Evolutionary conservation across 1,140 invertebrate species (phyloP), one percentile per base, ranked within the genome.

Genomic region (Bathynomus jamesi): DNA sequence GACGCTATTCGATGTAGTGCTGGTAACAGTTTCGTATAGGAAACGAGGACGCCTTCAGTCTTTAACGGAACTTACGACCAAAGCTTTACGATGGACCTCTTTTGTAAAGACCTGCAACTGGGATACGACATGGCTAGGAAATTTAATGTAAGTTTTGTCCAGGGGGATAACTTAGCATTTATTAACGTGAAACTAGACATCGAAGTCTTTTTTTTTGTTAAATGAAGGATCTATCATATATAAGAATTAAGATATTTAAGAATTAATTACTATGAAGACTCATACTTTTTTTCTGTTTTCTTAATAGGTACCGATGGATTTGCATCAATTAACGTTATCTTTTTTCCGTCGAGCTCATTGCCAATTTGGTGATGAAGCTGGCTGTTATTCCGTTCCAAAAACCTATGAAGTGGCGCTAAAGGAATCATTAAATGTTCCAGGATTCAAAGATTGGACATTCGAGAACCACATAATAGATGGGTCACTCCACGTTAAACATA

Each of bases 101-200:
- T 71, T 17, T 76, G 71, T 40, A 79, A 79, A 66, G 78, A 79
- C 31, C 66, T 78, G 4, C 76, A 79, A 29, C 71, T 79, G 2
- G 76, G 78, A n/a, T 76, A 76, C 28, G 76, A 79, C 53, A 76
- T 79, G 74, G 78, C 77, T n/a, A 72, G 71, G 66, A 76, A 76
- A 32, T 74, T 65, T 27, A 70, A 72, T 67, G 78, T 78, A 30
- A 72, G 25, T 3, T 21, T 0, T 25, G 40, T 53, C 2, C 2
- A 53, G 21, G 27, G 40, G 2, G 5, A 53, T 17, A 69, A 61
- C 13, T 67, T 67, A 21, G 11, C 21, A 31, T 67, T 61, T 21
- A 4, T n/a, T n/a, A 2, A 29, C 11, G 25, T 60, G 27, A 3
- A 40, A 24, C 21, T 31, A 60, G 25, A 29, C 17, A 27, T 5